phyloP scores from a whole-genome alignment of 1,140 invertebrate genomes.

The Meloidogyne exigua region DNA sequence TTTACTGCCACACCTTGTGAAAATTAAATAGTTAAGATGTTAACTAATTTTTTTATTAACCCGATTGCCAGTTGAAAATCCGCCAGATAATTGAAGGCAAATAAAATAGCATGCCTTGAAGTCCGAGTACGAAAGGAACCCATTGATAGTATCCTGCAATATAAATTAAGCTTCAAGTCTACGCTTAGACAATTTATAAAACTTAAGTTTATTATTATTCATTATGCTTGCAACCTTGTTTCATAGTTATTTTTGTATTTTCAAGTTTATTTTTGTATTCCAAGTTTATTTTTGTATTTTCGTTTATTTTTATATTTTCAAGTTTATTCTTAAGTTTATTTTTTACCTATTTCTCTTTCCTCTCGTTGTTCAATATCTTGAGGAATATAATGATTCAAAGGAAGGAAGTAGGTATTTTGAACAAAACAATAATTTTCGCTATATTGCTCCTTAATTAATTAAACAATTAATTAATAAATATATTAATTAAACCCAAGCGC shows the following conservation, averaged over 20 bases:
- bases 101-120: constrained; percentile 69
- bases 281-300: not conserved
- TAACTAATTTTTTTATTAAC: not conserved
- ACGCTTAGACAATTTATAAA: not conserved
- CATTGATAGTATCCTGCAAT: constrained; percentile 65
- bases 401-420: constrained; percentile 62
- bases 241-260: not conserved
- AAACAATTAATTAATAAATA: not conserved
- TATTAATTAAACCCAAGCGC: constrained; percentile 23
- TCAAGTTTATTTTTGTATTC: too few relatives aligned
- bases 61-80: constrained; percentile 63
- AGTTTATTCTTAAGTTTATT: not conserved
- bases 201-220: not conserved
- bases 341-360: constrained; percentile 53
- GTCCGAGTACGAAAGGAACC: constrained; percentile 65
- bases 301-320: too few relatives aligned
- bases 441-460: constrained; percentile 55
- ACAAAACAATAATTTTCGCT: constrained; percentile 63
- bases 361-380: constrained; percentile 50
- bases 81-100: constrained; percentile 67
- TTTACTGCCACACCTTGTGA: constrained; percentile 52
- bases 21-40: not conserved
- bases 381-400: constrained; percentile 60
- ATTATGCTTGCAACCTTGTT: not conserved
- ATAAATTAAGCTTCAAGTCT: not conserved